Evolutionary conservation across 1,140 invertebrate genomes (phyloP).

Genomic region (Ips typographus): DNA sequence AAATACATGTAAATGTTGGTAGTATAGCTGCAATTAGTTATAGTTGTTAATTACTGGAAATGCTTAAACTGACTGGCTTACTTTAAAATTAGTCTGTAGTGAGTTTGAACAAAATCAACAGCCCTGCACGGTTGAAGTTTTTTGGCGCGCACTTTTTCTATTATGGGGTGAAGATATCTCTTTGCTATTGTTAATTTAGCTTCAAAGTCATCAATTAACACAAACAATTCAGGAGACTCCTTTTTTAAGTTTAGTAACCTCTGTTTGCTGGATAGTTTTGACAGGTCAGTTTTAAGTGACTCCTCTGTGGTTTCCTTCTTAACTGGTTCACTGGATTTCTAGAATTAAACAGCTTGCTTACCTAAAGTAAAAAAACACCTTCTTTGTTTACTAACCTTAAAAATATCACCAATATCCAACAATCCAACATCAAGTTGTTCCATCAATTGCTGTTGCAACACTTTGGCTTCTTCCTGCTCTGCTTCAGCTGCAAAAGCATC

Average conservation of each 20-base stretch:
- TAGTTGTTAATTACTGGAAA: slow-evolving; percentile 10
- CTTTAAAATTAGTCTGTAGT: slow-evolving; percentile 73
- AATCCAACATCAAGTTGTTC: slow-evolving; percentile 80
- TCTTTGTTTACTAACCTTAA: slow-evolving; percentile 35
- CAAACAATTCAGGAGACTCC: slow-evolving; percentile 81
- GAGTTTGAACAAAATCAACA: slow-evolving; percentile 68
- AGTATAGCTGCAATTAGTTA: slow-evolving; percentile 65
- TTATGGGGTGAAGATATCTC: slow-evolving; percentile 64
- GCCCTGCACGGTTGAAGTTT: slow-evolving; percentile 56
- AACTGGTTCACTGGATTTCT: slow-evolving; percentile 30
- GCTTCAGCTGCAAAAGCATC: slow-evolving; percentile 73
- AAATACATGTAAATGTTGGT: slow-evolving; percentile 86
- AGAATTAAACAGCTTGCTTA: slow-evolving; percentile 15
- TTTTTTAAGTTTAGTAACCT: slow-evolving; percentile 74
- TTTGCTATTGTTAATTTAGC: slow-evolving; percentile 62
- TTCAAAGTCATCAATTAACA: slow-evolving; percentile 76
- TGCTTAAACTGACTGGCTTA: slow-evolving; percentile 47
- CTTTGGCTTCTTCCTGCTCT: slow-evolving; percentile 83
- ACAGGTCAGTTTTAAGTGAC: slow-evolving; percentile 71
- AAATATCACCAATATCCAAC: slow-evolving; percentile 71
- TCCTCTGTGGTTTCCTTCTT: slow-evolving; percentile 53
- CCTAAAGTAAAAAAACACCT: not conserved
- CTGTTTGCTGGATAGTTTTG: slow-evolving; percentile 71
- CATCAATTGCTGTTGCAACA: slow-evolving; percentile 74
- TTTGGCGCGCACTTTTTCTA: slow-evolving; percentile 55